These are phyloP conservation scores for Meda fulgida DNA, from an alignment of 2,797 vertebrate genomes.

Conservation along the genomic window DNA sequence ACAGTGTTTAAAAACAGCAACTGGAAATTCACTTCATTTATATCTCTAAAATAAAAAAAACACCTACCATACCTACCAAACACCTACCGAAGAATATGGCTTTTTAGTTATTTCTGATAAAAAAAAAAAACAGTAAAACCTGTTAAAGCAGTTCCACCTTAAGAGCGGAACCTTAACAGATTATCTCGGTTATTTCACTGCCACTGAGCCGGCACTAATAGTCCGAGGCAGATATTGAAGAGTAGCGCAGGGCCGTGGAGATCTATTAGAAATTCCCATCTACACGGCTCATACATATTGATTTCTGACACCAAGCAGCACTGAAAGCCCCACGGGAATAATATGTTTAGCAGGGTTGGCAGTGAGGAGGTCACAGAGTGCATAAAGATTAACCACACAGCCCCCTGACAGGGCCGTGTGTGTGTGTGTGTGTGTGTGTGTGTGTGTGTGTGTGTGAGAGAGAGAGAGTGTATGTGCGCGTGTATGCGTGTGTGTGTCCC, in stretches of 20 bases:
- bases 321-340: slow-evolving; percentile 99
- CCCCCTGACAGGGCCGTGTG: slow-evolving; percentile 82
- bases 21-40: neutral
- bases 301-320: slow-evolving; percentile 99
- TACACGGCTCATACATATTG: slow-evolving; percentile 99
- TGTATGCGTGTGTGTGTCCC: slow-evolving; percentile 24
- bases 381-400: slow-evolving; percentile 99
- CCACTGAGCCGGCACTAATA: slow-evolving; percentile 99
- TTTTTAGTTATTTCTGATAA: slow-evolving; percentile 21
- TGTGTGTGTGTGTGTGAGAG: slow-evolving; percentile 20
- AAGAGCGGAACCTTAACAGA: slow-evolving; percentile 99
- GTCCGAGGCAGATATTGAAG: slow-evolving; percentile 99
- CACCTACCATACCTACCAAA: neutral
- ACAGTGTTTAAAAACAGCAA: neutral
- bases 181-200: slow-evolving; percentile 99
- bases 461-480: neutral
- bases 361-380: slow-evolving; percentile 97
- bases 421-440: slow-evolving; percentile 34
- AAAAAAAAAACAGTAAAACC: slow-evolving; percentile 36
- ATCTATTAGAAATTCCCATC: slow-evolving; percentile 99
- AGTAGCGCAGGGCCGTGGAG: slow-evolving; percentile 98
- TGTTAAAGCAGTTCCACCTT: slow-evolving; percentile 88
- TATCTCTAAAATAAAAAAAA: neutral
- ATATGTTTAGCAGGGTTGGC: slow-evolving; percentile 99
- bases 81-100: neutral